phyloP scores from a whole-genome alignment of 2,797 vertebrate species.

The Peromyscus attwateri region DNA sequence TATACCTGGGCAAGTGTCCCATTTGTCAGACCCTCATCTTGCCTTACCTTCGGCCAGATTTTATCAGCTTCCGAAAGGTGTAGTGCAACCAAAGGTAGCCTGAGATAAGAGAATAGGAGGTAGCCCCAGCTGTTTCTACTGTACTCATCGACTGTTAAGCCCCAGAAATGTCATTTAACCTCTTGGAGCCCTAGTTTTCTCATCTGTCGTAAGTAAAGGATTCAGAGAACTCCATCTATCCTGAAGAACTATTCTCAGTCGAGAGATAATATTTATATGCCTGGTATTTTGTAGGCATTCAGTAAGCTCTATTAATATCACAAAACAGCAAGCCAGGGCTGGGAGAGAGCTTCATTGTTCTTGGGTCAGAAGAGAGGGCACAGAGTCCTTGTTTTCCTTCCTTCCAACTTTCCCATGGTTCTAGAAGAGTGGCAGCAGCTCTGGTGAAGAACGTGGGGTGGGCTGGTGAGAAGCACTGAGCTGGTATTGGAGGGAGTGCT shows the following conservation, averaged over 20 bases:
- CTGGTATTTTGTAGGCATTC: not conserved
- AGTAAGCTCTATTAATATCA: not conserved
- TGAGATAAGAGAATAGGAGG: not conserved
- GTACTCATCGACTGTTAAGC: not conserved
- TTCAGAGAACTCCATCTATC: not conserved
- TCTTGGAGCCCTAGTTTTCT: not conserved
- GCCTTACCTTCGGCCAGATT: not conserved
- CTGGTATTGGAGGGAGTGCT: not conserved
- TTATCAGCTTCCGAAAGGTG: constrained; percentile 6
- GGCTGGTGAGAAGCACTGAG: not conserved
- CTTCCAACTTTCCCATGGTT: not conserved
- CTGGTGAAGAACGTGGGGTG: not conserved
- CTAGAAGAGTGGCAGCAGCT: not conserved
- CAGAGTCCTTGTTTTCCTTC: not conserved
- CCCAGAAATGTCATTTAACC: not conserved
- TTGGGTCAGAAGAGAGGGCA: not conserved
- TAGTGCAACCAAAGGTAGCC: not conserved
- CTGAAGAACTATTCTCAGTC: not conserved
- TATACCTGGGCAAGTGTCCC: not conserved
- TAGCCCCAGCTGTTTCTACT: not conserved
- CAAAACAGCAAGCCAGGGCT: not conserved
- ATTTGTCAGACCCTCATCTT: not conserved
- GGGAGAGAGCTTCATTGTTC: not conserved
- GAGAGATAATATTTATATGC: not conserved
- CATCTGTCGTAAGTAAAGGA: not conserved